A percentile compares a stretch with the other conserved stretches of the same genome.
Evolutionary conservation across 2,888 invertebrate genomes (phyloP).

Genomic region (Monoplex corrugatus): DNA sequence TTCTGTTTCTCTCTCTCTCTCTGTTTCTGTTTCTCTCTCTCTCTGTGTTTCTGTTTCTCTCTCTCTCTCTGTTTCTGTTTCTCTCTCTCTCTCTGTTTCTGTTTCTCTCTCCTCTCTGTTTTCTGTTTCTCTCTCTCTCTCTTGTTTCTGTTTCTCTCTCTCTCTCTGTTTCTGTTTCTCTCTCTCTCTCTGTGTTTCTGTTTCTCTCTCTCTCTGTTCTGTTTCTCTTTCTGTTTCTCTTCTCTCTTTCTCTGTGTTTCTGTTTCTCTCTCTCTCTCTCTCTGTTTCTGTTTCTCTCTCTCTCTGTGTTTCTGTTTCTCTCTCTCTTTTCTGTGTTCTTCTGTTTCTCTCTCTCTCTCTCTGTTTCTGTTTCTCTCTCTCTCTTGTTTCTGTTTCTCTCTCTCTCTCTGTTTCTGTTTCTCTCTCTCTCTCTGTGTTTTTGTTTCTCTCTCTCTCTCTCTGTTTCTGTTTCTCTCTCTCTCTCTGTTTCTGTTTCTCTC

Average conservation of each 20-base stretch:
- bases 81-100: too few relatives aligned
- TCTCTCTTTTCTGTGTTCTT: neutral
- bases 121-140: too few relatives aligned
- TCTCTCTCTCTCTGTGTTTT: too few relatives aligned
- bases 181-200: neutral
- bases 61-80: neutral
- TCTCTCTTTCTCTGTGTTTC: neutral
- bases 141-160: too few relatives aligned
- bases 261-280: too few relatives aligned
- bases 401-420: too few relatives aligned
- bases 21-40: neutral
- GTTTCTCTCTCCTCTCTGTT: too few relatives aligned
- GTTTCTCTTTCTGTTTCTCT: neutral
- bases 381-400: too few relatives aligned
- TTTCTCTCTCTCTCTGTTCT: slow-evolving; percentile 1
- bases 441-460: too few relatives aligned
- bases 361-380: neutral
- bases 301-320: neutral
- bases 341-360: neutral
- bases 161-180: neutral
- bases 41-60: neutral
- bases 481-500: neutral
- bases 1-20: neutral
- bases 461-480: neutral
- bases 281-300: too few relatives aligned